phyloP scores from a whole-genome alignment of 2,888 invertebrate genomes.

The Ophioninae sp. region DNA sequence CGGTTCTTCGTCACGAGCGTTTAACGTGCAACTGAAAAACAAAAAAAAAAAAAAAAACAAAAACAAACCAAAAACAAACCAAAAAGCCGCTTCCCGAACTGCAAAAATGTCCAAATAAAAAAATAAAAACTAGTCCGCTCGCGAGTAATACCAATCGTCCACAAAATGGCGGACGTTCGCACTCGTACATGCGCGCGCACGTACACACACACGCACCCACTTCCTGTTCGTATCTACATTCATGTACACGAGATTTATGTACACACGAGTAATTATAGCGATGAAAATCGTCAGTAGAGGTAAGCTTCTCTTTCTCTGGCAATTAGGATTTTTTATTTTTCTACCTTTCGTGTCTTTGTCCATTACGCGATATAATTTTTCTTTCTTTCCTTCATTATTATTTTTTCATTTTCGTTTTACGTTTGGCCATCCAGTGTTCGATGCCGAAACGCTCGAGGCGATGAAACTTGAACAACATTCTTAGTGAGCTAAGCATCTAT shows the following conservation, averaged over 20 bases:
- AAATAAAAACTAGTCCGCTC: constrained; percentile 68
- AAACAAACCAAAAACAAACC: background rate
- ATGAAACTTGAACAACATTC: constrained; percentile 78
- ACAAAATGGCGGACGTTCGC: constrained; percentile 72
- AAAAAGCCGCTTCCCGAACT: background rate
- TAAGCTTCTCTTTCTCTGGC: constrained; percentile 47
- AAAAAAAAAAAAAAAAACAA: background rate
- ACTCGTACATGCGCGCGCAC: constrained; percentile 51
- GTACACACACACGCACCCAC: constrained; percentile 9
- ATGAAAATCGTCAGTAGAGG: constrained; percentile 66
- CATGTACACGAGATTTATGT: constrained; percentile 75
- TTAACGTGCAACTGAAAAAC: no score
- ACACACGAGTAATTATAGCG: constrained; percentile 65
- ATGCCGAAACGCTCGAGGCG: constrained; percentile 65
- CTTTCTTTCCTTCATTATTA: constrained; percentile 46
- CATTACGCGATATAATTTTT: constrained; percentile 65
- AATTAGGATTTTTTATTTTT: constrained; percentile 21
- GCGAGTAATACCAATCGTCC: constrained; percentile 66
- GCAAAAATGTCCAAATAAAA: constrained; percentile 68
- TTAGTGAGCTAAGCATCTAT: constrained; percentile 52
- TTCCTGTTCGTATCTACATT: constrained; percentile 72
- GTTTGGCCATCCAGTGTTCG: constrained; percentile 24
- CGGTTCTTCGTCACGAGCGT: no score
- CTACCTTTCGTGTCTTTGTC: constrained; percentile 55
- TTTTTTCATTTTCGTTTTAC: constrained; percentile 64